Conservation (phyloP, 2,888 invertebrate genomes). For the Serripes groenlandicus region DNA sequence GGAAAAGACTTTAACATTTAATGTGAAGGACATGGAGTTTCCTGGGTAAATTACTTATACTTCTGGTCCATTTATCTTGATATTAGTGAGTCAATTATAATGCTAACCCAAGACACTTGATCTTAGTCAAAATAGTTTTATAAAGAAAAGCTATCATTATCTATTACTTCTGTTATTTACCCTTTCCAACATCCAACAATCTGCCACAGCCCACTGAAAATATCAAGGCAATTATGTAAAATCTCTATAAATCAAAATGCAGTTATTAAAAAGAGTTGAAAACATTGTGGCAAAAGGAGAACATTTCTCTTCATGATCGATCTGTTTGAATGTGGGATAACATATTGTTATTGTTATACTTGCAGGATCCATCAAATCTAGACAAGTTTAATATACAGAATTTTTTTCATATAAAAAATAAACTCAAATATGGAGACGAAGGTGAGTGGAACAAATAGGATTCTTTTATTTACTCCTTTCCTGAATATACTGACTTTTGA, state of each 20-base stretch:
- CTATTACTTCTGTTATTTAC: not conserved
- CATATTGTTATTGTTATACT: not conserved
- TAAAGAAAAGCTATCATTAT: not conserved
- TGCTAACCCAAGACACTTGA: no score
- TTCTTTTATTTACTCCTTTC: no score
- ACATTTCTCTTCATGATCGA: not conserved
- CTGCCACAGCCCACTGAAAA: no score
- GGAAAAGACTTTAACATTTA: not conserved
- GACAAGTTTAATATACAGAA: slow-evolving; percentile 97
- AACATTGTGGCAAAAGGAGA: slow-evolving; percentile 5
- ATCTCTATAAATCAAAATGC: not conserved
- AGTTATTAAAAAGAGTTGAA: not conserved
- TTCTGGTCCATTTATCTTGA: no score
- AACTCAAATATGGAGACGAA: slow-evolving; percentile 94
- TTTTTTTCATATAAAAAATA: slow-evolving; percentile 97
- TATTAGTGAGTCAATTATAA: no score
- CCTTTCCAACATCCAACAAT: not conserved
- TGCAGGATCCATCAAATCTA: slow-evolving; percentile 92
- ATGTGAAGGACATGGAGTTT: not conserved
- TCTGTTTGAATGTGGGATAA: not conserved
- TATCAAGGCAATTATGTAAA: not conserved
- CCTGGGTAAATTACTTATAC: no score
- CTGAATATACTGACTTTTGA: no score
- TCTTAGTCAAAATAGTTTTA: no score
- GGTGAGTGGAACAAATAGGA: slow-evolving; percentile 86